phyloP scores from a whole-genome alignment of 2,113 vertebrate species.

The Festucalex cinctus region DNA sequence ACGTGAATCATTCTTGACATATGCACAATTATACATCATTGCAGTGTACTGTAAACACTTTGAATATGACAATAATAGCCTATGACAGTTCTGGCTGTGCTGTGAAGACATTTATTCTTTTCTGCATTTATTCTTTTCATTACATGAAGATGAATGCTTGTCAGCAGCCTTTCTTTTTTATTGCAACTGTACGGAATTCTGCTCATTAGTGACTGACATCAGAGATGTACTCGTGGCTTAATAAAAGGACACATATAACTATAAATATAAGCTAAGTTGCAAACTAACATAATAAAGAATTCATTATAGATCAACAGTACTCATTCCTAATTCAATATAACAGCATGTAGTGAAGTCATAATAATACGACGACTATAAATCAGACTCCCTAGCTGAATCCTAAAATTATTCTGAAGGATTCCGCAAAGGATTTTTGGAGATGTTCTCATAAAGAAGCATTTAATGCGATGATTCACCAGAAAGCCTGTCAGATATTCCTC shows the following conservation, averaged over 20 bases:
- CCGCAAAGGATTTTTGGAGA: not conserved
- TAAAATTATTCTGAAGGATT: not conserved
- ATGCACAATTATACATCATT: constrained; percentile 52
- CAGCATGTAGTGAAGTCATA: not conserved
- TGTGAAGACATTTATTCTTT: constrained; percentile 44
- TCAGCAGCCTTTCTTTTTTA: constrained; percentile 20
- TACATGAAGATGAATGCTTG: constrained; percentile 28
- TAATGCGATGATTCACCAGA: not conserved
- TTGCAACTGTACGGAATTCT: constrained; percentile 7
- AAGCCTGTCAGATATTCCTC: not conserved
- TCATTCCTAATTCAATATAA: not conserved
- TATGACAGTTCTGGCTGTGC: constrained; percentile 47
- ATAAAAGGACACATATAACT: not conserved
- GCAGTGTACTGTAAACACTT: constrained; percentile 49
- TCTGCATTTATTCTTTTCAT: constrained; percentile 39
- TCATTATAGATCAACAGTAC: no score
- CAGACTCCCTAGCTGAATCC: not conserved
- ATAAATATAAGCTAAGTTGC: not conserved
- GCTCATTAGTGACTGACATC: not conserved
- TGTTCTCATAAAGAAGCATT: not conserved
- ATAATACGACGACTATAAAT: not conserved
- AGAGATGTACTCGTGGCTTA: not conserved
- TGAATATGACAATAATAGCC: constrained; percentile 59
- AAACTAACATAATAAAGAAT: no score
- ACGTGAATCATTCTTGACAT: constrained; percentile 67